Base-by-base conservation (phyloP, 2,888 invertebrate species). In the Schrankia costaestrigalis region DNA sequence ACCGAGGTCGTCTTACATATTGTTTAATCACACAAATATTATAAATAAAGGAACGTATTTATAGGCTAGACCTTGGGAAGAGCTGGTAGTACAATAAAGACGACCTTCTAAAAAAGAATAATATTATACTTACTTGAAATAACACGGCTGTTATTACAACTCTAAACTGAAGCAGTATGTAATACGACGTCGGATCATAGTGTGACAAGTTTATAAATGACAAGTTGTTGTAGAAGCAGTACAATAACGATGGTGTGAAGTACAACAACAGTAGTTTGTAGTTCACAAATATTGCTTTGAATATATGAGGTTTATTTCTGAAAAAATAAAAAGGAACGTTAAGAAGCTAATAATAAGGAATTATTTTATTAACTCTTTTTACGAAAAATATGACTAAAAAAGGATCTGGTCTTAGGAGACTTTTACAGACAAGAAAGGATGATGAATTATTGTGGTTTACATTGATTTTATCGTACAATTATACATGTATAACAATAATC, bases 121-220 rank as follows among this genome's bases (percentile, higher is more conserved):
- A 8, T 14, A 26, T 17, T 25, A 24, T 14, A 14, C 58, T 71
- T 89, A 96, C 96, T 91, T 97, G 97, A 83, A 96, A 98, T 24
- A 97, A 88, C 33, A 98, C 82, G 18, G 97, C 98, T 3, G 97
- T 98, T 4, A 97, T 90, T 10, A 98, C 97, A 19, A 98, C 97
- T 61, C 98, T 89, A 53, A 98, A 91, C 75, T 98, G 97, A 4
- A 98, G 86, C 24, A 98, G 78, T 35, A 98, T 89, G 75, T 95
- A 97, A 73, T 98, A 98, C 0, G 97, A 97, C 0, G 98, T 97
- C 1, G 98, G 97, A 76, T 98, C 98, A 81, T 97, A 98, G 32
- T 91, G 92, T 7, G 95, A 93, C 57, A 98, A 89, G 86, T 97
- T 98, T 31, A 95, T 89, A 81, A 97, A 98, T 15, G 97, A 92